These are phyloP conservation scores for Ormyrus rosae DNA, from an alignment of 2,888 invertebrate genomes.

Conservation along the genomic window DNA sequence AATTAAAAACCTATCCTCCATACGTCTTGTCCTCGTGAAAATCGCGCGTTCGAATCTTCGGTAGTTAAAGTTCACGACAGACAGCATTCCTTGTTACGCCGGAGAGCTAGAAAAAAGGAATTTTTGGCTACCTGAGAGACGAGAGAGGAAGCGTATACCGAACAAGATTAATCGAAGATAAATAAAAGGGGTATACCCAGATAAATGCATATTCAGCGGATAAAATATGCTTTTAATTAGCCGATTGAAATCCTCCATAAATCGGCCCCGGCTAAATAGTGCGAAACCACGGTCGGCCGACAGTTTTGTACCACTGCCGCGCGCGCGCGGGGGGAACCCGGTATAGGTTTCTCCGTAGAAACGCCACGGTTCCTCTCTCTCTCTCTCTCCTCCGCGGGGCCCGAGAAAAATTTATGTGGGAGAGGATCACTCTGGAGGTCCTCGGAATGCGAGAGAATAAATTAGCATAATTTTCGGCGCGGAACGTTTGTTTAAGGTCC, in stretches of 20 bases:
- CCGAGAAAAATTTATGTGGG: slow-evolving; percentile 58
- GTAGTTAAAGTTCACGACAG: slow-evolving; percentile 54
- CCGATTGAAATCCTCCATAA: slow-evolving; percentile 51
- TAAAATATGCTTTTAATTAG: slow-evolving; percentile 59
- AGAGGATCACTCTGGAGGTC: slow-evolving; percentile 49
- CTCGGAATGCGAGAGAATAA: slow-evolving; percentile 55
- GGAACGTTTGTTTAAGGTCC: slow-evolving; percentile 45
- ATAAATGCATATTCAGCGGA: slow-evolving; percentile 46
- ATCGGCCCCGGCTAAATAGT: slow-evolving; percentile 50
- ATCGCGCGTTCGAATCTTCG: slow-evolving; percentile 50
- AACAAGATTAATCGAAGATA: slow-evolving; percentile 58
- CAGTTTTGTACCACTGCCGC: slow-evolving; percentile 48
- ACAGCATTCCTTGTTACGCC: slow-evolving; percentile 54
- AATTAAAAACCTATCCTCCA: slow-evolving; percentile 1
- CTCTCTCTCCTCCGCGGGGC: not conserved
- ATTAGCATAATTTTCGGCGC: slow-evolving; percentile 55
- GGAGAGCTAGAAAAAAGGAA: slow-evolving; percentile 16
- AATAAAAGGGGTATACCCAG: slow-evolving; percentile 36
- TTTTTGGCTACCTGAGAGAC: slow-evolving; percentile 50
- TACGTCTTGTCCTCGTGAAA: slow-evolving; percentile 24
- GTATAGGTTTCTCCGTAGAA: not conserved
- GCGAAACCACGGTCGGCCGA: slow-evolving; percentile 45
- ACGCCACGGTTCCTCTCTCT: slow-evolving; percentile 4
- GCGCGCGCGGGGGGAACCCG: not conserved
- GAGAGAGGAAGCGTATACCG: not conserved